Evolutionary conservation across 2,797 vertebrate genomes (phyloP).

Genomic region (Takifugu ocellatus): DNA sequence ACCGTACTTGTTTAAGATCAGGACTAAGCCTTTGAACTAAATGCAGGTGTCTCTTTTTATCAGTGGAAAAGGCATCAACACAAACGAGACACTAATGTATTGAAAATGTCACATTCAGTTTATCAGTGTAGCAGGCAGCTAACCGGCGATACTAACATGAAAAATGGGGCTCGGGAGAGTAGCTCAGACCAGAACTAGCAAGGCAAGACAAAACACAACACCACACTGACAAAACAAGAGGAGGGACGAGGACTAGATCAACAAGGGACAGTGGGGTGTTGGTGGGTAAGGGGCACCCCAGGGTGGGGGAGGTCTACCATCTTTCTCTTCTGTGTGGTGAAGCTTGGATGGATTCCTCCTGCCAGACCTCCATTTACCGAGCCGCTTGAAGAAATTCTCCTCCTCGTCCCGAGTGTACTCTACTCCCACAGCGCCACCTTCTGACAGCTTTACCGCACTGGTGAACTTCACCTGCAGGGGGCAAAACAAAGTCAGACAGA

Average conservation of each 20-base stretch:
- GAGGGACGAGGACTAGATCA: slow-evolving; percentile 23
- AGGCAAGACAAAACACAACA: slow-evolving; percentile 54
- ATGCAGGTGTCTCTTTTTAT: too few species aligned
- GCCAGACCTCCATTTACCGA: slow-evolving; percentile 96
- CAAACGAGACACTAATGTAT: slow-evolving; percentile 17
- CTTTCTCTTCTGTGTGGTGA: slow-evolving; percentile 94
- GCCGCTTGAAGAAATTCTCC: slow-evolving; percentile 99
- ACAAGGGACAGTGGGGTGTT: slow-evolving; percentile 40
- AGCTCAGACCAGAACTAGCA: slow-evolving; percentile 53
- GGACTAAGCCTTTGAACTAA: too few species aligned
- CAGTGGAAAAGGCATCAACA: too few species aligned
- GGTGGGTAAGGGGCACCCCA: slow-evolving; percentile 60
- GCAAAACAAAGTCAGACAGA: background rate
- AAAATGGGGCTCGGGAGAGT: slow-evolving; percentile 46
- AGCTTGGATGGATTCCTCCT: slow-evolving; percentile 91
- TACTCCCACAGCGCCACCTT: slow-evolving; percentile 84
- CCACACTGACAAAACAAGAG: slow-evolving; percentile 53
- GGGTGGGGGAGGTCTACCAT: slow-evolving; percentile 85
- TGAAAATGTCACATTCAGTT: slow-evolving; percentile 21
- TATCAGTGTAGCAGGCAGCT: slow-evolving; percentile 30
- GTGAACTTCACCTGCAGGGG: slow-evolving; percentile 92
- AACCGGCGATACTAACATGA: slow-evolving; percentile 53
- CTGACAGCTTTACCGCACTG: slow-evolving; percentile 94
- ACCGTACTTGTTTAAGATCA: too few species aligned
- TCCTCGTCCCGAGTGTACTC: slow-evolving; percentile 95